These are phyloP conservation scores for Axinella damicornis DNA, from an alignment of 37 sponge, comb jelly and placozoan genomes.

Conservation along the genomic window DNA sequence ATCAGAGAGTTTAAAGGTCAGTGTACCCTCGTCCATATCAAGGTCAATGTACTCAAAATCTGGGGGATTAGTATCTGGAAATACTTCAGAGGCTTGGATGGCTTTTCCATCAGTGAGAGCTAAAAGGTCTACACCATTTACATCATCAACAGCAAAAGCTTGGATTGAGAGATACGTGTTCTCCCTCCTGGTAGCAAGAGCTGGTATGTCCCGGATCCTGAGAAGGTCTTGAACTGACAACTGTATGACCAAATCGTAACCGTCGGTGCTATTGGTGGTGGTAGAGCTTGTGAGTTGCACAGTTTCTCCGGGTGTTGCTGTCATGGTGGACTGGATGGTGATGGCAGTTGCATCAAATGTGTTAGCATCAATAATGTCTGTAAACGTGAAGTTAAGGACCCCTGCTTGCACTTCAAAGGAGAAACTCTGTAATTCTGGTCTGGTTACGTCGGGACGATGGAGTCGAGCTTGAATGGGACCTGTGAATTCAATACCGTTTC, in stretches of 20 bases:
- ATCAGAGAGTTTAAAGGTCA: slow-evolving; percentile 74
- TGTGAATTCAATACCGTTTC: slow-evolving; percentile 46
- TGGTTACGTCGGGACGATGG: slow-evolving; percentile 58
- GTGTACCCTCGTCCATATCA: slow-evolving; percentile 76
- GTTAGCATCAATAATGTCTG: slow-evolving; percentile 77
- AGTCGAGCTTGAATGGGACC: slow-evolving; percentile 49
- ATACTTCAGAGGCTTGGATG: slow-evolving; percentile 54
- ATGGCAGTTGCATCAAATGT: slow-evolving; percentile 91
- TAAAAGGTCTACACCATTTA: slow-evolving; percentile 80
- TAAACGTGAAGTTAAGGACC: slow-evolving; percentile 73
- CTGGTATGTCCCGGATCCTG: slow-evolving; percentile 67
- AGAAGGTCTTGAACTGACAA: slow-evolving; percentile 77
- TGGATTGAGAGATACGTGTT: slow-evolving; percentile 88
- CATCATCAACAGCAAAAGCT: slow-evolving; percentile 93
- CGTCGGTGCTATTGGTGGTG: slow-evolving; percentile 58
- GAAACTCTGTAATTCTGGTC: slow-evolving; percentile 72
- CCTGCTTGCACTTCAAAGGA: slow-evolving; percentile 86
- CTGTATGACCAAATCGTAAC: slow-evolving; percentile 63
- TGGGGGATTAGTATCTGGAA: slow-evolving; percentile 75
- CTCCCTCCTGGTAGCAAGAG: slow-evolving; percentile 47
- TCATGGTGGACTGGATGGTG: slow-evolving; percentile 63
- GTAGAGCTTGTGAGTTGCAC: slow-evolving; percentile 62
- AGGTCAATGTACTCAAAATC: slow-evolving; percentile 60
- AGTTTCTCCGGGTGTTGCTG: slow-evolving; percentile 40
- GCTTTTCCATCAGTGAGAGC: slow-evolving; percentile 92